Conservation (phyloP, 2,113 vertebrate genomes). For the Lagopus muta region DNA sequence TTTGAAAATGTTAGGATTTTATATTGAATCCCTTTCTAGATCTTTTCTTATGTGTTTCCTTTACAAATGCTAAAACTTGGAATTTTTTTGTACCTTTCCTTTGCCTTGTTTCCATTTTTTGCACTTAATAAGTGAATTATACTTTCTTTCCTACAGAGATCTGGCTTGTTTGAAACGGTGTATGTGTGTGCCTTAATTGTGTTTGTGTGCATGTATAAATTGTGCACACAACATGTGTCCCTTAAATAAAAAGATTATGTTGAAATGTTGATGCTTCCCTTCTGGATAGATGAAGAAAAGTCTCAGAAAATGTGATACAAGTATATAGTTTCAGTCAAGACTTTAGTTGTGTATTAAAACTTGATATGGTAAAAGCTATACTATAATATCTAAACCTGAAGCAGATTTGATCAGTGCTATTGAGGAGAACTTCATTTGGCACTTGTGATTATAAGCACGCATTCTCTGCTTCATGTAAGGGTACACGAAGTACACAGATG, state of each 20-base stretch:
- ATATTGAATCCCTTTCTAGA: not conserved
- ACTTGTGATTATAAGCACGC: not conserved
- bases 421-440: not conserved
- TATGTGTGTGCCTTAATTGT: too few species aligned
- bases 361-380: not conserved
- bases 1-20: not conserved
- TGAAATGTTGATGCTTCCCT: not conserved
- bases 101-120: not conserved
- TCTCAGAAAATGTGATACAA: not conserved
- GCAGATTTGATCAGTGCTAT: not conserved
- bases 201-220: not conserved
- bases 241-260: not conserved
- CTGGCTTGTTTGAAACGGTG: not conserved
- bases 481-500: not conserved
- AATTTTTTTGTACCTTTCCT: not conserved
- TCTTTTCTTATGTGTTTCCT: not conserved
- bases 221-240: not conserved
- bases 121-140: too few species aligned
- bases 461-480: not conserved
- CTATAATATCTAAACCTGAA: not conserved
- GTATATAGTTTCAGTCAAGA: not conserved
- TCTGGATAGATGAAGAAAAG: not conserved
- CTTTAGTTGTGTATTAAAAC: not conserved
- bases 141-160: not conserved
- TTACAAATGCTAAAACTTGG: not conserved